phyloP scores from a whole-genome alignment of 1,140 invertebrate species.

The Maniola jurtina region DNA sequence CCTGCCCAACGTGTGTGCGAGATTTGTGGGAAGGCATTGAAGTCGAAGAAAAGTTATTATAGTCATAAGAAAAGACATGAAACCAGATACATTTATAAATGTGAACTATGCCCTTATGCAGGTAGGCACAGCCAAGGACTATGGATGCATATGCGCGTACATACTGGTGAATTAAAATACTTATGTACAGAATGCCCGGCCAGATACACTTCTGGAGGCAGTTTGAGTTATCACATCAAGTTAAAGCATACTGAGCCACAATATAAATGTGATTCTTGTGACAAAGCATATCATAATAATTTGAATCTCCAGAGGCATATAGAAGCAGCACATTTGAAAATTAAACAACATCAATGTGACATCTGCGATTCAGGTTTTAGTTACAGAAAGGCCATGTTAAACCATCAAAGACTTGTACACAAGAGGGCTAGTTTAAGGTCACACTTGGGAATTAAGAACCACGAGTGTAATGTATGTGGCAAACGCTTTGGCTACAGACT shows the following conservation, averaged over 20 bases:
- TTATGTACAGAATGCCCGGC: constrained; percentile 78
- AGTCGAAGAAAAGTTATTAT: constrained; percentile 56
- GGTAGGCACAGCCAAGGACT: constrained; percentile 57
- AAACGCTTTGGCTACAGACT: constrained; percentile 77
- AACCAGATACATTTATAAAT: constrained; percentile 63
- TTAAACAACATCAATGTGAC: constrained; percentile 75
- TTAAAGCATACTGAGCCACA: constrained; percentile 64
- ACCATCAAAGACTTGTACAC: constrained; percentile 74
- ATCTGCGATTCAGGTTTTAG: constrained; percentile 78
- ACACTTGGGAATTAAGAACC: constrained; percentile 76
- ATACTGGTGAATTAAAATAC: constrained; percentile 75
- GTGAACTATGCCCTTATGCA: constrained; percentile 65
- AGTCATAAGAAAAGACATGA: constrained; percentile 63
- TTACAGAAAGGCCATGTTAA: constrained; percentile 75
- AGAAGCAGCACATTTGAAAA: constrained; percentile 76
- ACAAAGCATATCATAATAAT: constrained; percentile 60
- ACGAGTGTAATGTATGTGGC: constrained; percentile 76
- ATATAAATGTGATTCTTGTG: constrained; percentile 65
- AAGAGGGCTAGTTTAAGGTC: constrained; percentile 66
- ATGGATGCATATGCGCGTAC: constrained; percentile 75
- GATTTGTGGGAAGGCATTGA: constrained; percentile 68
- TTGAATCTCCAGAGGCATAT: constrained; percentile 54
- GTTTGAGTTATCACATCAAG: constrained; percentile 74
- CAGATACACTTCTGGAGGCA: constrained; percentile 75
- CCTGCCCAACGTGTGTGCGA: constrained; percentile 62